These are phyloP conservation scores for Pseudotriccus pelzelni DNA, from an alignment of 2,797 vertebrate species.

Conservation along the genomic window DNA sequence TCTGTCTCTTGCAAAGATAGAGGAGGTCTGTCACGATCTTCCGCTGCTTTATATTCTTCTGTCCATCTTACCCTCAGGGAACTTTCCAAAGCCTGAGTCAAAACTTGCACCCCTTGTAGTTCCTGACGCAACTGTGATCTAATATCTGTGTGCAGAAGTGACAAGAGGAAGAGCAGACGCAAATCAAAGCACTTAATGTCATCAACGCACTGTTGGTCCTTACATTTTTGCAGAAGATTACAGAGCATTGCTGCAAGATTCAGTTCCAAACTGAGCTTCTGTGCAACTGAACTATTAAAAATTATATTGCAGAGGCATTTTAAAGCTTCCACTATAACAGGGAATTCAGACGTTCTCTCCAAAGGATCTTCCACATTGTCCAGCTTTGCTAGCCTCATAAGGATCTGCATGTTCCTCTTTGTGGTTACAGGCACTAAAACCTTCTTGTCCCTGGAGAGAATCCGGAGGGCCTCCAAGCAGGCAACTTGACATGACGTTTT, in stretches of 20 bases:
- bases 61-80: constrained; percentile 89
- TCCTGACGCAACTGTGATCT: constrained; percentile 84
- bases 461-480: constrained; percentile 93
- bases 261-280: constrained; percentile 91
- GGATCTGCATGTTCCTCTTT: constrained; percentile 87
- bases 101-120: constrained; percentile 83
- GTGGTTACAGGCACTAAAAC: constrained; percentile 92
- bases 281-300: constrained; percentile 91
- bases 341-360: constrained; percentile 77
- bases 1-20: constrained; percentile 88
- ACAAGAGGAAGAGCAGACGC: constrained; percentile 94
- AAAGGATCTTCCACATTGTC: constrained; percentile 72
- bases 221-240: constrained; percentile 80
- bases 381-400: constrained; percentile 86
- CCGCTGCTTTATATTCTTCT: constrained; percentile 84
- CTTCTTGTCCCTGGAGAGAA: constrained; percentile 94
- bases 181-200: constrained; percentile 94
- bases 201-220: constrained; percentile 75
- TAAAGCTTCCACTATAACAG: constrained; percentile 92
- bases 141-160: constrained; percentile 89
- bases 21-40: constrained; percentile 77
- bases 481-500: constrained; percentile 85
- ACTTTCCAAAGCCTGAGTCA: constrained; percentile 90
- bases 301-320: constrained; percentile 98
- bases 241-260: constrained; percentile 88